A percentile compares a stretch with the other conserved stretches of the same genome.
Evolutionary conservation across 2,888 invertebrate genomes (phyloP).

Genomic region (Odontocerum albicorne): DNA sequence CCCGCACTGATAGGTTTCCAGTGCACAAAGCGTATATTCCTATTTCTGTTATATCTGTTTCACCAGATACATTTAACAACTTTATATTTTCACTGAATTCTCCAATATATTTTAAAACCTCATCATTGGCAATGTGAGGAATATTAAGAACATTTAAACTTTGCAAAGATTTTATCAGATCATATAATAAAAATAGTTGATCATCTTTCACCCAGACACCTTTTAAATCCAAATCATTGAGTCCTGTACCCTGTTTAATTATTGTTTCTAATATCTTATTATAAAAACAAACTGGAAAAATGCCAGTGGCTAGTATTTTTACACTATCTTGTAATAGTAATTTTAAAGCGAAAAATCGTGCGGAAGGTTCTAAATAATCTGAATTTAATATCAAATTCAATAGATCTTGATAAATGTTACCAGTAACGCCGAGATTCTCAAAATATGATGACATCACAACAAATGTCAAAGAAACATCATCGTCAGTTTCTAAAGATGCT

Average conservation of each 20-base stretch:
- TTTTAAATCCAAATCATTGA: slow-evolving; percentile 67
- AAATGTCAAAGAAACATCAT: slow-evolving; percentile 60
- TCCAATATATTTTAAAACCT: slow-evolving; percentile 62
- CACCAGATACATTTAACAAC: slow-evolving; percentile 68
- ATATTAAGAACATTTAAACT: slow-evolving; percentile 64
- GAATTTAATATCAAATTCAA: slow-evolving; percentile 65
- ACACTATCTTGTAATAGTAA: slow-evolving; percentile 67
- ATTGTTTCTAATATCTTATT: slow-evolving; percentile 68
- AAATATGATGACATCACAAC: slow-evolving; percentile 63
- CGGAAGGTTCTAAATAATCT: slow-evolving; percentile 67
- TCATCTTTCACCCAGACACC: slow-evolving; percentile 76
- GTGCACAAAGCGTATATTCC: slow-evolving; percentile 61
- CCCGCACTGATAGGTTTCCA: slow-evolving; percentile 55
- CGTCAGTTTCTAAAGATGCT: slow-evolving; percentile 61
- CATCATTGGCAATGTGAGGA: slow-evolving; percentile 71
- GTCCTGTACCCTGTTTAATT: slow-evolving; percentile 62
- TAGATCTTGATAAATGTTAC: slow-evolving; percentile 69
- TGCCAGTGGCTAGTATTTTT: slow-evolving; percentile 65
- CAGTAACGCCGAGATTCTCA: slow-evolving; percentile 63
- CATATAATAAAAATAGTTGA: slow-evolving; percentile 62
- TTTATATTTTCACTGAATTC: slow-evolving; percentile 59
- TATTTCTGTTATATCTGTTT: slow-evolving; percentile 67
- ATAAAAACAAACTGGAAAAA: slow-evolving; percentile 72
- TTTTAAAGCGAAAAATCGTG: slow-evolving; percentile 66
- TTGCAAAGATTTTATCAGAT: slow-evolving; percentile 61